Conservation (phyloP, 2,113 vertebrate species). For the Colinus virginianus region DNA sequence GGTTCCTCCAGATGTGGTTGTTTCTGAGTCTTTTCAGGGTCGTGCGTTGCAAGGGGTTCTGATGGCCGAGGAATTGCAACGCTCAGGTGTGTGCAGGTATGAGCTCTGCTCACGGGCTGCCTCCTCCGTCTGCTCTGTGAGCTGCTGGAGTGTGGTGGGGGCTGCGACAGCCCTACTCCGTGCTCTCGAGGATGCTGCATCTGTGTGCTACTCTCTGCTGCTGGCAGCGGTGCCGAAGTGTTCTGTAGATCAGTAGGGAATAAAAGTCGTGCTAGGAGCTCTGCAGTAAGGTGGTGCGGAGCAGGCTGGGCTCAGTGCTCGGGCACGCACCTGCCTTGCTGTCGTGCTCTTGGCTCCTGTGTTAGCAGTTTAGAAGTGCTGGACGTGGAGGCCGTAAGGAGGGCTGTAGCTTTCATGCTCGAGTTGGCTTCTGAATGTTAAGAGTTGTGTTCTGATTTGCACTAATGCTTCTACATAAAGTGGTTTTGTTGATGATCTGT, state of each 20-base stretch:
- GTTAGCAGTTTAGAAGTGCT: accelerated
- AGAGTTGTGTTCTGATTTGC: accelerated
- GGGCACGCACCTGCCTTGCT: not conserved
- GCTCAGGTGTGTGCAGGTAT: not conserved
- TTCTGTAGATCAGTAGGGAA: not conserved
- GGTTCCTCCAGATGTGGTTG: too few relatives aligned
- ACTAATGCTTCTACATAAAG: too few relatives aligned
- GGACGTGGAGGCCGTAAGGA: accelerated
- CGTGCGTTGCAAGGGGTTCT: too few relatives aligned
- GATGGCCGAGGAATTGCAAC: too few relatives aligned
- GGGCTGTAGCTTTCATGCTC: accelerated
- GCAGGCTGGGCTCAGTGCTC: not conserved
- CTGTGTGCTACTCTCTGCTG: accelerated
- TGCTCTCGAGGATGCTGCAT: not conserved
- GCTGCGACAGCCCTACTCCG: too few relatives aligned
- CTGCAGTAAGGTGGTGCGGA: not conserved
- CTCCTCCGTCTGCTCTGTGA: not conserved
- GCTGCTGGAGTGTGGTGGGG: too few relatives aligned
- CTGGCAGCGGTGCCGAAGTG: accelerated
- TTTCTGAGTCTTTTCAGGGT: too few relatives aligned
- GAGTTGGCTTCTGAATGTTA: accelerated
- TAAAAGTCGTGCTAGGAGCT: accelerated
- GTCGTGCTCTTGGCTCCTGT: not conserved
- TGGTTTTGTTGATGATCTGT: not conserved
- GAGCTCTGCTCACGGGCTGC: not conserved